A percentile compares a stretch with the other conserved stretches of the same genome.
Conservation (phyloP, 2,113 vertebrate species). For the Tor tambroides region DNA sequence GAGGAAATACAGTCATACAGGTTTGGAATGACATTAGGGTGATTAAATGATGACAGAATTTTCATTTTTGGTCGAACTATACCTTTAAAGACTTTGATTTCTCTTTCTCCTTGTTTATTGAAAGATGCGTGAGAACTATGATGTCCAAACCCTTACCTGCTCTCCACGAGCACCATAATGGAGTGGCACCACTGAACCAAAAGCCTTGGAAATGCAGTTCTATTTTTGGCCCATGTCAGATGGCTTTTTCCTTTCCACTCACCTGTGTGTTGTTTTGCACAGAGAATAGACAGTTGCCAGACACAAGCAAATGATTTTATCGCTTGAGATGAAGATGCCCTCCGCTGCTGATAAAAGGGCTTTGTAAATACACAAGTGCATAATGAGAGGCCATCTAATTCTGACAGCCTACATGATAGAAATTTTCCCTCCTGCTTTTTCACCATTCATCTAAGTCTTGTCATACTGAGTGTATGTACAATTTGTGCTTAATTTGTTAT, state of each 20-base stretch:
- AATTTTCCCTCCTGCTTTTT: background rate
- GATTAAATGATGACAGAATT: background rate
- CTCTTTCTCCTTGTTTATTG: background rate
- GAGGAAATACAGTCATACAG: too few species aligned
- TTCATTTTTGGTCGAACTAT: background rate
- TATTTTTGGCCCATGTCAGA: slow-evolving; percentile 43
- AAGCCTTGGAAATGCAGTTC: slow-evolving; percentile 44
- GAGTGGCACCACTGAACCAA: slow-evolving; percentile 23
- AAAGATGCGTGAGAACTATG: background rate
- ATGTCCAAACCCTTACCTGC: slow-evolving; percentile 4
- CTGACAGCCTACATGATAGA: background rate
- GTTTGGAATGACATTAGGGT: background rate
- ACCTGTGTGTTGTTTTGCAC: slow-evolving; percentile 30
- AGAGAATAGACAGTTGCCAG: slow-evolving; percentile 9
- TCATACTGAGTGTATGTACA: background rate
- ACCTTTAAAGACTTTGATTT: background rate
- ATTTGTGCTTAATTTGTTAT: background rate
- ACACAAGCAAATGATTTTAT: slow-evolving; percentile 23
- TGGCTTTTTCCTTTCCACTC: background rate
- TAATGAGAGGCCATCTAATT: slow-evolving; percentile 16
- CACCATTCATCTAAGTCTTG: background rate
- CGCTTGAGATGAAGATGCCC: slow-evolving; percentile 29
- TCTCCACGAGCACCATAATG: slow-evolving; percentile 7
- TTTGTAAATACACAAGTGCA: slow-evolving; percentile 44
- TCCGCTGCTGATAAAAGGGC: slow-evolving; percentile 31